Percentiles rank a stretch among this genome's conserved stretches.
These are phyloP conservation scores for Tanypteryx hageni DNA, from an alignment of 2,888 invertebrate genomes.

Conservation along the genomic window DNA sequence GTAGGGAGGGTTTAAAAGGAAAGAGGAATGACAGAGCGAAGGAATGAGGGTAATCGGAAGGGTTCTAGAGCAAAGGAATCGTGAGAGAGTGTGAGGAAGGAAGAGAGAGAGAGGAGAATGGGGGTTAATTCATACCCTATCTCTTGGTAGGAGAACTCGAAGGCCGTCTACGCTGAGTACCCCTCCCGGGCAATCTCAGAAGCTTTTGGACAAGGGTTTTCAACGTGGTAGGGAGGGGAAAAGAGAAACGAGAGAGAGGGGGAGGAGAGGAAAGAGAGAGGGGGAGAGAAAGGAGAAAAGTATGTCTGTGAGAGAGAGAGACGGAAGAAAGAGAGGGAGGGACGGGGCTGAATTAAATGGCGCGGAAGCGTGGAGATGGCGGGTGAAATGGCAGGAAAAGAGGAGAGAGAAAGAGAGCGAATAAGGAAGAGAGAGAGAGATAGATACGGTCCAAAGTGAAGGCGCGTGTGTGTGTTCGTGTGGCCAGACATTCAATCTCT, in stretches of 20 bases:
- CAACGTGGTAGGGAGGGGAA: not conserved
- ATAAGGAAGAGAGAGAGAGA: not conserved
- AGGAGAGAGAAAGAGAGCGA: not conserved
- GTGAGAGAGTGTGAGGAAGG: not conserved
- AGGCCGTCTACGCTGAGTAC: conserved; percentile 12
- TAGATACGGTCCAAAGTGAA: not conserved
- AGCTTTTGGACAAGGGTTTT: conserved; percentile 48
- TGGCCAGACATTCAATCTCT: conserved; percentile 61
- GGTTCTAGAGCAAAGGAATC: not conserved
- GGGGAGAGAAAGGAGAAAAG: not conserved
- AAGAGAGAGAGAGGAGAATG: not conserved
- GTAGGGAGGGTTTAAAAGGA: not conserved
- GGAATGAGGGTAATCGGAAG: conserved; percentile 1
- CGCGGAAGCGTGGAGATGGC: conserved; percentile 47
- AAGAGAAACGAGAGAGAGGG: not conserved
- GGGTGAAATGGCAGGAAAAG: conserved; percentile 23
- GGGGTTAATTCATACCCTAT: conserved; percentile 18
- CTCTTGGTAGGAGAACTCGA: not conserved
- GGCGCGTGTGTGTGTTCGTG: not conserved
- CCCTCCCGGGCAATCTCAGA: conserved; percentile 49
- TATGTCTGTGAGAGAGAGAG: not conserved
- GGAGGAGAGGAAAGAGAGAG: not conserved
- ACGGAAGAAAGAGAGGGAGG: not conserved
- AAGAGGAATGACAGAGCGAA: not conserved
- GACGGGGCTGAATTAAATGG: conserved; percentile 21